A percentile compares a stretch with the other conserved stretches of the same genome.
Conservation (phyloP, 2,797 vertebrate genomes). For the Bradypus variegatus region DNA sequence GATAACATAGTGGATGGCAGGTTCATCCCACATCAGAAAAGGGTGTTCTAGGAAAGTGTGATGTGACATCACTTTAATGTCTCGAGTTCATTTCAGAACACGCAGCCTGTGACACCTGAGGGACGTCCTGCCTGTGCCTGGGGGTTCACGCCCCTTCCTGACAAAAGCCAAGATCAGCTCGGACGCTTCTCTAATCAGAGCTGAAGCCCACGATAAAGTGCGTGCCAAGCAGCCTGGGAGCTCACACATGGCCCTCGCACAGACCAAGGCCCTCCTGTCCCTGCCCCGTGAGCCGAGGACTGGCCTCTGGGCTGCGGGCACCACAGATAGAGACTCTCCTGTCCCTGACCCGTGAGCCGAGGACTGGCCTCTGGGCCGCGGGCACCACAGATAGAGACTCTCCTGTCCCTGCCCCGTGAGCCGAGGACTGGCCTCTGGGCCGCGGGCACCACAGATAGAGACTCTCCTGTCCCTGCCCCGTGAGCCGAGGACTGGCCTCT, state of each 20-base stretch:
- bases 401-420: not conserved
- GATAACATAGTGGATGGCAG: not conserved
- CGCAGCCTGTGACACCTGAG: not conserved
- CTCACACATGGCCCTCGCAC: not conserved
- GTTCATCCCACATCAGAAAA: not conserved
- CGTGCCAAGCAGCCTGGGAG: not conserved
- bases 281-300: too few relatives aligned
- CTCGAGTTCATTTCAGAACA: not conserved
- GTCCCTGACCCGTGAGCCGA: too few relatives aligned
- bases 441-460: too few relatives aligned
- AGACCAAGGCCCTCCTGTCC: not conserved
- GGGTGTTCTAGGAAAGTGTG: not conserved
- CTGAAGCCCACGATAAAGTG: not conserved
- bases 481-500: too few relatives aligned
- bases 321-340: not conserved
- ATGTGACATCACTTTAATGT: rapidly evolving
- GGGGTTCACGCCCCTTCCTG: not conserved
- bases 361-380: not conserved
- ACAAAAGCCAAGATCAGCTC: not conserved
- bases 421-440: not conserved
- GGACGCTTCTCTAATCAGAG: not conserved
- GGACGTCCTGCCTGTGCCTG: not conserved
- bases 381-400: not conserved
- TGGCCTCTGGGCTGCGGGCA: not conserved
- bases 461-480: too few relatives aligned